Percentiles rank a stretch among this genome's conserved stretches.
Conservation (phyloP, 2,113 vertebrate species). For the Elaphurus davidianus region DNA sequence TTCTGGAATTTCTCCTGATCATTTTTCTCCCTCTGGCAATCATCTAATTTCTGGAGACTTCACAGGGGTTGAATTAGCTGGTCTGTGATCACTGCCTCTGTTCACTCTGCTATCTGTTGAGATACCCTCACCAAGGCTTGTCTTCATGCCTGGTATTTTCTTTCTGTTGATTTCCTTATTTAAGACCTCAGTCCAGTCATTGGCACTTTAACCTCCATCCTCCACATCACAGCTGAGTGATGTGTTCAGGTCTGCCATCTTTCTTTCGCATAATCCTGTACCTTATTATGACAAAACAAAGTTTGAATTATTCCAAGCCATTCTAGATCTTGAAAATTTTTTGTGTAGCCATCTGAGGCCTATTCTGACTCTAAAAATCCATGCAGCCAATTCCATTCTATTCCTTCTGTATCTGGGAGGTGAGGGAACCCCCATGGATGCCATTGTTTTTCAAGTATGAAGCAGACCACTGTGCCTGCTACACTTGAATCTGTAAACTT, state of each 20-base stretch:
- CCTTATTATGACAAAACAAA: background rate
- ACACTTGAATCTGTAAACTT: background rate
- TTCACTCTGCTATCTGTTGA: background rate
- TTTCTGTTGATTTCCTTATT: background rate
- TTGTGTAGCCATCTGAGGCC: background rate
- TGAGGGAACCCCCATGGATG: background rate
- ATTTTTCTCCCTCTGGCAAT: background rate
- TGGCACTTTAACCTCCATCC: background rate
- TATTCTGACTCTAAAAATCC: background rate
- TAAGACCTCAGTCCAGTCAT: background rate
- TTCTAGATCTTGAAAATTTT: background rate
- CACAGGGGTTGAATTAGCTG: background rate
- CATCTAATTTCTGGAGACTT: background rate
- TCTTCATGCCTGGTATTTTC: background rate
- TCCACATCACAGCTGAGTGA: background rate
- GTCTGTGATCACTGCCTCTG: background rate
- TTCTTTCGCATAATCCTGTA: background rate
- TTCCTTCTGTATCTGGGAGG: background rate
- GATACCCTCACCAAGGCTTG: background rate
- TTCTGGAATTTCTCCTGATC: background rate
- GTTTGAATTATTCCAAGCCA: background rate
- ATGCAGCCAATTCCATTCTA: background rate
- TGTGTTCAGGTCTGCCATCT: background rate
- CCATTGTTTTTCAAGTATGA: background rate
- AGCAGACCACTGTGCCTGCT: background rate